Conservation (phyloP, 2,113 vertebrate species). For the Paratilapia polleni region DNA sequence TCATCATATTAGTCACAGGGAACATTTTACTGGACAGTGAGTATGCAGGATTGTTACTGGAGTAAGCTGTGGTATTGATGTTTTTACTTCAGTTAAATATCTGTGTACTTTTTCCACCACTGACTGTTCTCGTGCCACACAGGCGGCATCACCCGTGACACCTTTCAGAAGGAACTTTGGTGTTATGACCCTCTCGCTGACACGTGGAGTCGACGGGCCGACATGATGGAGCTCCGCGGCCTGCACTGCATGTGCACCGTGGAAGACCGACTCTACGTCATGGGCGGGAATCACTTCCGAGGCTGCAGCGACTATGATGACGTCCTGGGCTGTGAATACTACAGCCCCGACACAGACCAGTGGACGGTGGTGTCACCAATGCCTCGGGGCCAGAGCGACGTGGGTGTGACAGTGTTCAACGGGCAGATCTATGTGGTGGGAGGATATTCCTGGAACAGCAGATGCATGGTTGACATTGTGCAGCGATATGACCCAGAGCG, state of each 20-base stretch:
- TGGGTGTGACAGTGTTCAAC: slow-evolving; percentile 81
- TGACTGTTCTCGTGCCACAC: background rate
- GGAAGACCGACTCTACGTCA: slow-evolving; percentile 82
- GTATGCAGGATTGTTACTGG: background rate
- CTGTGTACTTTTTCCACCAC: background rate
- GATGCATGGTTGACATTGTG: slow-evolving; percentile 85
- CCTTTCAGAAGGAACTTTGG: slow-evolving; percentile 84
- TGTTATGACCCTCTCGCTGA: slow-evolving; percentile 76
- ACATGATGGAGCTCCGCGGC: slow-evolving; percentile 84
- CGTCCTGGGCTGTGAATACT: slow-evolving; percentile 83
- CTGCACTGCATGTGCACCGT: slow-evolving; percentile 86
- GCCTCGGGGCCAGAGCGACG: slow-evolving; percentile 83
- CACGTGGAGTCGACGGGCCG: slow-evolving; percentile 76
- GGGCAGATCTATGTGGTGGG: slow-evolving; percentile 83
- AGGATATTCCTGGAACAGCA: slow-evolving; percentile 86
- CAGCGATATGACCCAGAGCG: slow-evolving; percentile 81
- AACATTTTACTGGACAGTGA: background rate
- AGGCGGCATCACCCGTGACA: slow-evolving; percentile 85
- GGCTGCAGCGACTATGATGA: slow-evolving; percentile 84
- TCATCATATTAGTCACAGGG: background rate
- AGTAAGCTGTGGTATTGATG: background rate
- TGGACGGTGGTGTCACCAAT: slow-evolving; percentile 83
- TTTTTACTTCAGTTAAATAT: background rate
- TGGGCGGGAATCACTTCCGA: slow-evolving; percentile 85
- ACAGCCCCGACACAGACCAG: slow-evolving; percentile 80